Base-by-base conservation (phyloP, 2,797 vertebrate species). In the Pampus argenteus region DNA sequence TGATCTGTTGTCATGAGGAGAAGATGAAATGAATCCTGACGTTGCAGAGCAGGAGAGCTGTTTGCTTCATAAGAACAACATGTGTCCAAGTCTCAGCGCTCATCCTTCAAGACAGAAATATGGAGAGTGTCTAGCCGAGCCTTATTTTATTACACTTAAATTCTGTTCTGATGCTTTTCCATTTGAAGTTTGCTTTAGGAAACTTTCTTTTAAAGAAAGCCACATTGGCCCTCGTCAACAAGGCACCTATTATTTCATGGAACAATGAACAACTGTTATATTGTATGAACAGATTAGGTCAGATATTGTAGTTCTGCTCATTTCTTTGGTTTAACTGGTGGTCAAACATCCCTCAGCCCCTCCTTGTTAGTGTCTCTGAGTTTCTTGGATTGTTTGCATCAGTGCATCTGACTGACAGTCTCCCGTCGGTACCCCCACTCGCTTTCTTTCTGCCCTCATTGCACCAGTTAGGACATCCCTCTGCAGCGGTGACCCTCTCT, bases 361-460 rank as follows among this genome's bases (percentile, higher is more conserved):
- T 57, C 70, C 31, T 71, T 26, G 48, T 74, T 50, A 20, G 40
- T 68, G 57, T 77, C 62, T 61, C 52, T 55, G 45, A 52, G 68
- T 73, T 74, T 65, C n/a, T 75, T 69, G 31, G 66, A 74, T 80
- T 52, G 62, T 79, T 71, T 79, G 84, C 58, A 81, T 82, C 74
- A 59, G 14, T 83, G 63, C 71, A 74, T 84, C 72, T 91, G 74
- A 91, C 78, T 87, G 88, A 89, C 86, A 89, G 82, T 83, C 78
- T 81, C 83, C 87, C 75, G 23, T 79, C n/a, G 71, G 84, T 81
- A 58, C 55, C 40, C 66, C 28, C 42, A 52, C 55, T 68, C 51
- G 48, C 59, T 54, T 54, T 26, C 50, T 49, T 62, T 23, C 57
- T 68, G 59, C 67, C 81, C 17, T 18, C 40, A 17, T 6, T 2